A percentile compares a stretch with the other conserved stretches of the same genome.
phyloP scores from a whole-genome alignment of 2,113 vertebrate species.

The Callorhinus ursinus region DNA sequence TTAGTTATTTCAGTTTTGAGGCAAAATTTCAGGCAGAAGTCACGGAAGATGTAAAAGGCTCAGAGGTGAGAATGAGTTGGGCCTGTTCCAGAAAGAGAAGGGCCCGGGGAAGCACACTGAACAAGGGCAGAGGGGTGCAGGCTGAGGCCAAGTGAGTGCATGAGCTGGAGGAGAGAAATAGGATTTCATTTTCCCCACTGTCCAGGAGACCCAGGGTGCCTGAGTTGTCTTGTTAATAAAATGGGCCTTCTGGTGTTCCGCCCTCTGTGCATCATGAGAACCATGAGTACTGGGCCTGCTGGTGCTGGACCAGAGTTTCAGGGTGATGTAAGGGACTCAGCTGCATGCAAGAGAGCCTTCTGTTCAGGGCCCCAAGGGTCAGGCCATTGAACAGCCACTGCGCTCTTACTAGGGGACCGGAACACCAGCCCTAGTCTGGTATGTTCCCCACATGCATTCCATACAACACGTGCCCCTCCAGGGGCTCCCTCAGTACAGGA shows the following conservation, averaged over 20 bases:
- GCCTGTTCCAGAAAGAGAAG: neutral
- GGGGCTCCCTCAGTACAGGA: neutral
- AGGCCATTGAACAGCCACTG: neutral
- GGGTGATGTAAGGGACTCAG: neutral
- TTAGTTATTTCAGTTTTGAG: rapidly evolving
- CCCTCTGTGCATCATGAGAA: rapidly evolving
- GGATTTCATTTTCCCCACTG: neutral
- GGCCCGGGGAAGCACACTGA: neutral
- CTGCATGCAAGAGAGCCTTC: neutral
- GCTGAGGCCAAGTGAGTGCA: rapidly evolving
- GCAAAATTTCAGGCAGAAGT: neutral
- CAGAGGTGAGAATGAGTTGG: no score
- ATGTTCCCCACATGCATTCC: no score
- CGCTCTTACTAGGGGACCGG: neutral
- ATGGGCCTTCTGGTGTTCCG: rapidly evolving
- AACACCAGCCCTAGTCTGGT: neutral
- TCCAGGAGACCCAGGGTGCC: neutral
- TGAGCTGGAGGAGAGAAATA: neutral
- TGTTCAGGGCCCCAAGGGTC: neutral
- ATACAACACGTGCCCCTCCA: no score
- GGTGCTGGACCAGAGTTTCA: neutral
- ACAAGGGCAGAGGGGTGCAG: no score
- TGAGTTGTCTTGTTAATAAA: neutral
- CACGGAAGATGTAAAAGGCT: neutral
- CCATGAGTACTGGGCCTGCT: rapidly evolving